Evolutionary conservation across 1,140 invertebrate species (phyloP).

Genomic region (Geopemphigus sp.): DNA sequence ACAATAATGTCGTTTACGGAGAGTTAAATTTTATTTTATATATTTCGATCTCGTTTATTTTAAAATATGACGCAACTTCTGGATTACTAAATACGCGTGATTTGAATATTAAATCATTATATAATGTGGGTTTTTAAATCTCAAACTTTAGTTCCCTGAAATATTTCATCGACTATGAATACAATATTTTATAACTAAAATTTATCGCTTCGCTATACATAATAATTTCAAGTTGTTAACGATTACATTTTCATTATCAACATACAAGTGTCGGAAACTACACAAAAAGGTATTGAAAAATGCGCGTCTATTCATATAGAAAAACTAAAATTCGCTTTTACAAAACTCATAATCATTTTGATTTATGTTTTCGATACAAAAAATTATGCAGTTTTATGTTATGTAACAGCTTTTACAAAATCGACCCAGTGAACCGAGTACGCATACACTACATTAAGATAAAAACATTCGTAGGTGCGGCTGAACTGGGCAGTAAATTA

Average conservation of each 20-base stretch:
- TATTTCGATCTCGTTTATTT: not conserved
- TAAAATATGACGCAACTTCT: not conserved
- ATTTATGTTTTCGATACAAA: slow-evolving; percentile 1
- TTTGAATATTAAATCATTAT: not conserved
- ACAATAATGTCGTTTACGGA: no score
- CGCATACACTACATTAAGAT: slow-evolving; percentile 19
- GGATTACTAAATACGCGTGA: not conserved
- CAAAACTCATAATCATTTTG: not conserved
- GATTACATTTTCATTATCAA: no score
- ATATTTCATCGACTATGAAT: not conserved
- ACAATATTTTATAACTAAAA: no score
- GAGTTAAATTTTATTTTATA: slow-evolving; percentile 2
- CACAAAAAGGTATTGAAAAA: no score
- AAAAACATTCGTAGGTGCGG: slow-evolving; percentile 42
- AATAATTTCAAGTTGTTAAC: no score
- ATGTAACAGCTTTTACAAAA: slow-evolving; percentile 15
- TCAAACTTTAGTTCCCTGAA: not conserved
- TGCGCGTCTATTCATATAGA: no score
- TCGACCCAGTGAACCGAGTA: not conserved
- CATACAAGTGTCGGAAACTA: no score
- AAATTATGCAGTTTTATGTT: not conserved
- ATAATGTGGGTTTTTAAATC: not conserved
- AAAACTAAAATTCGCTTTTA: no score
- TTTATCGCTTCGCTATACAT: no score
- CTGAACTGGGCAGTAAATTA: slow-evolving; percentile 23